A percentile compares a stretch with the other conserved stretches of the same genome.
These are phyloP conservation scores for Fratercula arctica DNA, from an alignment of 2,797 vertebrate genomes.

Conservation along the genomic window DNA sequence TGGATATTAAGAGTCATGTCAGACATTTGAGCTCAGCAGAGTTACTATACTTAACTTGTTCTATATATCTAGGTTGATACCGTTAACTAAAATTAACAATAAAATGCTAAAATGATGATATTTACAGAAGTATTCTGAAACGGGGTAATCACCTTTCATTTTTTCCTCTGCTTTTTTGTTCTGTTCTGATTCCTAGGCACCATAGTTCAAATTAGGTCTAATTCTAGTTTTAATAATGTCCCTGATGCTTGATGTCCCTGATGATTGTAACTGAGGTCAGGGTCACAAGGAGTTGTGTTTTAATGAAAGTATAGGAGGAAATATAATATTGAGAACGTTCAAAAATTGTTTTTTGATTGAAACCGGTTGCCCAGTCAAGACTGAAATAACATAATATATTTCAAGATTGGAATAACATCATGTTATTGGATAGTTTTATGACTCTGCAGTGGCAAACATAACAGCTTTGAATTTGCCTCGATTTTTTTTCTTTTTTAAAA, in stretches of 20 bases:
- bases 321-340: neutral
- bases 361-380: neutral
- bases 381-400: neutral
- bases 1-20: neutral
- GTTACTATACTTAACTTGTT: neutral
- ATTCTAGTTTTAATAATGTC: neutral
- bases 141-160: neutral
- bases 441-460: neutral
- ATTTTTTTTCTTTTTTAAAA: neutral
- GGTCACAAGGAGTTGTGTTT: neutral
- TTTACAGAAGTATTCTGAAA: neutral
- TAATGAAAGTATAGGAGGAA: neutral
- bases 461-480: neutral
- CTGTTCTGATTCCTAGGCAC: neutral
- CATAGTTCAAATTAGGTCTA: neutral
- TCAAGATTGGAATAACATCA: neutral
- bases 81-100: slow-evolving; percentile 4
- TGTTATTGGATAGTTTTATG: neutral
- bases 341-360: neutral
- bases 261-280: neutral
- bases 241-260: neutral
- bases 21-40: neutral
- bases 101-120: neutral
- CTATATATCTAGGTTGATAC: neutral
- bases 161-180: neutral